Evolutionary conservation across 2,797 vertebrate genomes (phyloP), one percentile per base, ranked within the genome.

Genomic region (Buphagus erythrorhynchus): DNA sequence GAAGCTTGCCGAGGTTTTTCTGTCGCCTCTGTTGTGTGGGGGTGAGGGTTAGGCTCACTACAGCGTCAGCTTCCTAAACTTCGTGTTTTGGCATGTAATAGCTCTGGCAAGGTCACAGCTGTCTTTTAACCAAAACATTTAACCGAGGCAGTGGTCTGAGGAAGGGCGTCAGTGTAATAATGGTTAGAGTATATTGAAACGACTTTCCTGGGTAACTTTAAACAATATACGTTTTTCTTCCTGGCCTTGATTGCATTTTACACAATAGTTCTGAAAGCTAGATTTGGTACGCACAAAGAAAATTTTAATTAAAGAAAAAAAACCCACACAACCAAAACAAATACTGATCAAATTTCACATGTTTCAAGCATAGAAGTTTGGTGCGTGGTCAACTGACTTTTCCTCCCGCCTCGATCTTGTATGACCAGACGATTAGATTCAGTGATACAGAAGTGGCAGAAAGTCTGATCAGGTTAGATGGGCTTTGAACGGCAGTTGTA

Each of bases 131-230:
- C 5, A 6, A 28, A 65, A 28, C 0, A 0, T 42, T 4, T 15
- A 13, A 26, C 3, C 4, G 63, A 74, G n/a, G 20, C 0, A 0
- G 16, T 54, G 21, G 7, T 54, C 13, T 10, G 5, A 22, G 52
- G 5, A 48, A 26, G 2, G 4, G 4, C 25, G 13, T 61, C 31
- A 11, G 12, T 28, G 31, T 8, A 9, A 6, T 61, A 42, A 20
- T 10, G 13, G 8, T 55, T 10, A 35, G 9, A 25, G 3, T 35
- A 7, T n/a, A 20, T 2, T 17, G 33, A 66, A 84, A 31, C 3
- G 0, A 9, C 1, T 3, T 59, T 74, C 22, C 26, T 54, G 13
- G 2, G 54, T 54, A 15, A 20, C 15, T 72, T 65, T 19, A 13
- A 13, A 21, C 16, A 51, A 7, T 0, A 1, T 6, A 7, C 0